Base-by-base conservation (phyloP, 2,888 invertebrate genomes). In the Rhingia campestris region DNA sequence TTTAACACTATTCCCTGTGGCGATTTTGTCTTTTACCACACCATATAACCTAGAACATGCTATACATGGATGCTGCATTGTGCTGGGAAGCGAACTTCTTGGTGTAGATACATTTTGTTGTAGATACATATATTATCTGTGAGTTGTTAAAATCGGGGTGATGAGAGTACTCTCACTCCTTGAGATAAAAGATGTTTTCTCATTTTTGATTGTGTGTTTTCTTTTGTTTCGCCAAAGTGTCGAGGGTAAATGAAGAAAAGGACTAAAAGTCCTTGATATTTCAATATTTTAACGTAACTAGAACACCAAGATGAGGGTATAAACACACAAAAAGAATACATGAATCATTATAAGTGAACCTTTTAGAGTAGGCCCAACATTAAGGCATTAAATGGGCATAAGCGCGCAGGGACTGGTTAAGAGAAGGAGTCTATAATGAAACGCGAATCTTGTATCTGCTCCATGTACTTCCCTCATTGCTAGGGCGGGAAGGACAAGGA, bases 1-100 rank as follows among this genome's bases (percentile, higher is more conserved):
- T 69, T 69, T 63, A 80, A 69, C 56, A 58, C 63, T 45, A 53
- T 39, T 64, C 81, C 80, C 75, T 69, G 80, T 33, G 80, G 81
- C 75, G 56, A 53, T 63, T 61, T 49, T 47, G 56, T 69, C 30
- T 45, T 30, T 22, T 22, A 12, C 10, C 4, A 49, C 22, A 22
- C 22, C 1, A 22, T 22, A 22, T 22, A 22, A 22, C 22, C 22
- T 22, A 22, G 22, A 22, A 22, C 22, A 22, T n/a, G 39, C n/a
- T 9, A 6, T 39, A 5, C 6, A 41, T 4, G 39, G 9, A 10
- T 66, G 53, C 9, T 5, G 51, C 47, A n/a, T 22, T 22, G 30
- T 59, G 67, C 39, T 39, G 10, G 14, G 6, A n/a, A 30, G 4
- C 7, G 22, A 49, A 56, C 45, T 37, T 9, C 22, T 58, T 6